Percentiles rank a stretch among this genome's conserved stretches.
Conservation (phyloP, 2,888 invertebrate genomes). For the Copidosoma aretas region DNA sequence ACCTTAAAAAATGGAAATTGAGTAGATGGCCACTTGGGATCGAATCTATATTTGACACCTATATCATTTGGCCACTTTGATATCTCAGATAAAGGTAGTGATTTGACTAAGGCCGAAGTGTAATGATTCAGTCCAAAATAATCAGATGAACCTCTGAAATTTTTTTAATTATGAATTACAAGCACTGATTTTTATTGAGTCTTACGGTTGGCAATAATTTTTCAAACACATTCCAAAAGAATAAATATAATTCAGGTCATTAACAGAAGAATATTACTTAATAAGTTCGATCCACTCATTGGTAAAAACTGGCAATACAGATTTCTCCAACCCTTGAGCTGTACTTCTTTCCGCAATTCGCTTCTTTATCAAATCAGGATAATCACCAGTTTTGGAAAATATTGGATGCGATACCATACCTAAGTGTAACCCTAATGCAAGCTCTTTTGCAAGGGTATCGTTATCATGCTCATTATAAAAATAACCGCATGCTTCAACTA, state of each 20-base stretch:
- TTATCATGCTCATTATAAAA: neutral
- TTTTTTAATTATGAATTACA: conserved; percentile 20
- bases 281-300: neutral
- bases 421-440: neutral
- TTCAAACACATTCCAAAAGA: neutral
- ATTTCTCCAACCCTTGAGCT: neutral
- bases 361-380: neutral
- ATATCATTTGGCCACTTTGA: neutral
- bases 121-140: conserved; percentile 1
- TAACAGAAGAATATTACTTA: neutral
- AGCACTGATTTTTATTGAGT: neutral
- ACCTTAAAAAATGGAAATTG: neutral
- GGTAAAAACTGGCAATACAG: neutral
- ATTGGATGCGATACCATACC: neutral
- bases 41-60: neutral
- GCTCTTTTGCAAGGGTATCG: neutral
- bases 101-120: conserved; percentile 43
- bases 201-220: no score
- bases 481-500: neutral
- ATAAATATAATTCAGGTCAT: neutral
- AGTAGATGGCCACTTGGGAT: neutral
- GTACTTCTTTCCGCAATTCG: neutral
- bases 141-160: neutral
- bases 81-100: conserved; percentile 22
- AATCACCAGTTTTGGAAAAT: neutral